Percentiles rank a stretch among this genome's conserved stretches.
These are phyloP conservation scores for Stenodera caucasica DNA, from an alignment of 2,888 invertebrate genomes.

Conservation along the genomic window DNA sequence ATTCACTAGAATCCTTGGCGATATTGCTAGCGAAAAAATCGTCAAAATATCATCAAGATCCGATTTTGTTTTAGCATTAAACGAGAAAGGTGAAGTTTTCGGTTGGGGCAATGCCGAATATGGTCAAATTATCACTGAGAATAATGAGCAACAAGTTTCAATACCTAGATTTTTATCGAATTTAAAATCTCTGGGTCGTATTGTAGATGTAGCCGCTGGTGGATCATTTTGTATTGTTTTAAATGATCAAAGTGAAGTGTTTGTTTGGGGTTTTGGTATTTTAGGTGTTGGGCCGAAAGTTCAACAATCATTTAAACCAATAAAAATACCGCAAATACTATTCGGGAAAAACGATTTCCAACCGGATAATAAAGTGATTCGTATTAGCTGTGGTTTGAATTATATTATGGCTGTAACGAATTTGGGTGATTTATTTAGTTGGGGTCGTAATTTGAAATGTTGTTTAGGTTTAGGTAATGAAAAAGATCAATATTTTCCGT, in stretches of 20 bases:
- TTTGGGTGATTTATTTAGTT: slow-evolving; percentile 82
- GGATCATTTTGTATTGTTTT: slow-evolving; percentile 84
- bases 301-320: slow-evolving; percentile 66
- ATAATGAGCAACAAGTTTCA: slow-evolving; percentile 70
- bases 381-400: slow-evolving; percentile 72
- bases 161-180: slow-evolving; percentile 68
- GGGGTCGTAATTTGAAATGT: slow-evolving; percentile 87
- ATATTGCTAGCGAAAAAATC: slow-evolving; percentile 80
- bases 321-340: slow-evolving; percentile 73
- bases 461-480: slow-evolving; percentile 80
- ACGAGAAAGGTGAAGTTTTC: slow-evolving; percentile 87
- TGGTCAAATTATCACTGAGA: slow-evolving; percentile 70
- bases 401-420: slow-evolving; percentile 82
- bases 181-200: slow-evolving; percentile 70
- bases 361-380: slow-evolving; percentile 65
- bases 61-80: slow-evolving; percentile 88
- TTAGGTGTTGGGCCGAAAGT: slow-evolving; percentile 86
- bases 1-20: slow-evolving; percentile 72
- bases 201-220: slow-evolving; percentile 79
- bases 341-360: slow-evolving; percentile 87
- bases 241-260: slow-evolving; percentile 82
- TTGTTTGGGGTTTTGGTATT: slow-evolving; percentile 93
- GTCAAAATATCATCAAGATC: slow-evolving; percentile 76
- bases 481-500: slow-evolving; percentile 86
- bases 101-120: slow-evolving; percentile 98